phyloP scores from a whole-genome alignment of 2,888 invertebrate genomes.

The Neoascia interrupta region DNA sequence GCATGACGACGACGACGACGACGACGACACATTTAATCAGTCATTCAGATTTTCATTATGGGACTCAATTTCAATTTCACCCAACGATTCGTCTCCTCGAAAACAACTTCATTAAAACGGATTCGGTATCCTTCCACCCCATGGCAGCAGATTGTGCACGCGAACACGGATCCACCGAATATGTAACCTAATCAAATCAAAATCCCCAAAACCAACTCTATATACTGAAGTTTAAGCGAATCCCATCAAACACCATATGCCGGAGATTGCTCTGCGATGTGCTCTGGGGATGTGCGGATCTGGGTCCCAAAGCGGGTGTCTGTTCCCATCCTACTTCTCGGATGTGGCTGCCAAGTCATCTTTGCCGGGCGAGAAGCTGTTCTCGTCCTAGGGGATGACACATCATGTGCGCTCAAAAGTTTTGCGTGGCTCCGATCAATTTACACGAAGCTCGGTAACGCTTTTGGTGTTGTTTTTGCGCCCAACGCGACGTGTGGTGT shows the following conservation, averaged over 20 bases:
- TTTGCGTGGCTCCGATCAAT: constrained; percentile 62
- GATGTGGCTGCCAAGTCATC: background rate
- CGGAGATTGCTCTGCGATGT: constrained; percentile 41
- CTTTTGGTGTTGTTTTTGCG: background rate
- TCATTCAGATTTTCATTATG: constrained; percentile 70
- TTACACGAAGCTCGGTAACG: constrained; percentile 44
- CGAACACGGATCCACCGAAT: constrained; percentile 47
- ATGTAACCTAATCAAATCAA: constrained; percentile 68
- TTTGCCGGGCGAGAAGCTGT: background rate
- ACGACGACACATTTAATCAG: constrained; percentile 69
- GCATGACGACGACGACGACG: constrained; percentile 23
- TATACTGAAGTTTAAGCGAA: constrained; percentile 62
- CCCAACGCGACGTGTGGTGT: background rate
- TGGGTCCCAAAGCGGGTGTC: constrained; percentile 51
- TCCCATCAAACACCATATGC: constrained; percentile 67
- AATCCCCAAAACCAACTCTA: constrained; percentile 56
- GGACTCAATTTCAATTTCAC: constrained; percentile 67
- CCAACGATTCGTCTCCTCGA: constrained; percentile 62
- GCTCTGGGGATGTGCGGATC: constrained; percentile 27
- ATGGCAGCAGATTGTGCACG: constrained; percentile 40
- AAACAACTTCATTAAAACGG: constrained; percentile 68
- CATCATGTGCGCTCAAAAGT: constrained; percentile 42
- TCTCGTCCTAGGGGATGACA: constrained; percentile 49
- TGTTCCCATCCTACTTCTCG: background rate
- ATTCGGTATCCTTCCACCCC: constrained; percentile 16